These are phyloP conservation scores for Arenaria interpres DNA, from an alignment of 2,113 vertebrate species.

Conservation along the genomic window DNA sequence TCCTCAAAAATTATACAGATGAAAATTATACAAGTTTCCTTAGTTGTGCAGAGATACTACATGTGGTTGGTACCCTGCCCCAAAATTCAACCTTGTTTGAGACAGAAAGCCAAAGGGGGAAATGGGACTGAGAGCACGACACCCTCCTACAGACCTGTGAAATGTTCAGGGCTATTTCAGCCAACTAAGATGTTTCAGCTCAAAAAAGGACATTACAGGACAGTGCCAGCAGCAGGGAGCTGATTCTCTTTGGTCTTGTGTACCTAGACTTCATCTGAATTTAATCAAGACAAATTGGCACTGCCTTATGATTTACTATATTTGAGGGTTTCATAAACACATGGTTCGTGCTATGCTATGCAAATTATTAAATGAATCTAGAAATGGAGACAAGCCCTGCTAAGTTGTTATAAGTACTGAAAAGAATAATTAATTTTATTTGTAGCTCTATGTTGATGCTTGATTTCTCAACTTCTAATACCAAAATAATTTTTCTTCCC, in stretches of 20 bases:
- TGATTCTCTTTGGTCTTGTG: background rate
- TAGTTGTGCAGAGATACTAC: background rate
- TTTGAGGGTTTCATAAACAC: background rate
- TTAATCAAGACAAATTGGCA: background rate
- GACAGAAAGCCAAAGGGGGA: background rate
- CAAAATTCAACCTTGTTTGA: background rate
- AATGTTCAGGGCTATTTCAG: background rate
- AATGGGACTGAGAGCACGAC: background rate
- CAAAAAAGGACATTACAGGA: background rate
- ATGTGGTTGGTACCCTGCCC: background rate
- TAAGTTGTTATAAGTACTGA: background rate
- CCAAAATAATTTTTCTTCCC: background rate
- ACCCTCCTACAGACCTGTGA: background rate
- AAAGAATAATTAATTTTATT: background rate
- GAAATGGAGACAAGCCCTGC: background rate
- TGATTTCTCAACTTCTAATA: background rate
- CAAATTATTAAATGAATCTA: background rate
- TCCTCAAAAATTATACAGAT: background rate
- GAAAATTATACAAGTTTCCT: background rate
- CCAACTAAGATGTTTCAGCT: background rate
- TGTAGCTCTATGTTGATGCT: background rate
- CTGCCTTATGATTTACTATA: background rate
- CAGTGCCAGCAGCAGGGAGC: background rate
- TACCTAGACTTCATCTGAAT: background rate
- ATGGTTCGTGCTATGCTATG: background rate